phyloP scores from a whole-genome alignment of 2,113 vertebrate species.

The Xiphophorus hellerii region DNA sequence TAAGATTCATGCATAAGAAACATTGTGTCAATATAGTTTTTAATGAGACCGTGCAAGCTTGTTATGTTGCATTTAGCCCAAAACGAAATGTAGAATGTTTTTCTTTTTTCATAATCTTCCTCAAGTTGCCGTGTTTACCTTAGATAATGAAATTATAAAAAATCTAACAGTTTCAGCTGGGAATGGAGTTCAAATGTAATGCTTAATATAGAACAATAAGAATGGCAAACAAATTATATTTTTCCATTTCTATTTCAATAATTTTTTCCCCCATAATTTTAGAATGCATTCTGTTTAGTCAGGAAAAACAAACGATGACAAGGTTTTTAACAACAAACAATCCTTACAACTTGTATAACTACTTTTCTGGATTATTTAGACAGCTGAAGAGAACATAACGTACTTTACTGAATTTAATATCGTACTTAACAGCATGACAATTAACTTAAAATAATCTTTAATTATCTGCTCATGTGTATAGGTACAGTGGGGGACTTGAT shows the following conservation, averaged over 20 bases:
- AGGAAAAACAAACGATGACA: background rate
- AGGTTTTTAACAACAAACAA: background rate
- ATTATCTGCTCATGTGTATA: slow-evolving; percentile 49
- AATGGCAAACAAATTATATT: background rate
- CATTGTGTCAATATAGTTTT: slow-evolving; percentile 48
- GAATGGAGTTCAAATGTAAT: slow-evolving; percentile 4
- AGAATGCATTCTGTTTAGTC: accelerated
- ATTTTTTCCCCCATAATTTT: slow-evolving; percentile 4
- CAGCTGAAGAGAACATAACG: slow-evolving; percentile 31
- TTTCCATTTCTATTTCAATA: background rate
- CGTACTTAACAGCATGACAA: slow-evolving; percentile 38
- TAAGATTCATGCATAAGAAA: slow-evolving; percentile 43
- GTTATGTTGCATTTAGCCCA: slow-evolving; percentile 23
- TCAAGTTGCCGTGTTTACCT: slow-evolving; percentile 22
- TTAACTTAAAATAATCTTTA: slow-evolving; percentile 68
- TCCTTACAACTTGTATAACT: background rate
- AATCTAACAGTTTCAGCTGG: background rate
- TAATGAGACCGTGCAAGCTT: slow-evolving; percentile 48
- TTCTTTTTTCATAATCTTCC: background rate
- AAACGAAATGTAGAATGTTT: background rate
- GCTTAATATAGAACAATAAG: background rate
- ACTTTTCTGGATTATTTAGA: slow-evolving; percentile 19
- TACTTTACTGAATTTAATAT: slow-evolving; percentile 51
- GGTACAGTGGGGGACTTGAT: slow-evolving; percentile 61
- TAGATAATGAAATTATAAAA: background rate